Percentiles rank a stretch among this genome's conserved stretches.
Conservation (phyloP, 2,113 vertebrate genomes). For the Syngnathus floridae region DNA sequence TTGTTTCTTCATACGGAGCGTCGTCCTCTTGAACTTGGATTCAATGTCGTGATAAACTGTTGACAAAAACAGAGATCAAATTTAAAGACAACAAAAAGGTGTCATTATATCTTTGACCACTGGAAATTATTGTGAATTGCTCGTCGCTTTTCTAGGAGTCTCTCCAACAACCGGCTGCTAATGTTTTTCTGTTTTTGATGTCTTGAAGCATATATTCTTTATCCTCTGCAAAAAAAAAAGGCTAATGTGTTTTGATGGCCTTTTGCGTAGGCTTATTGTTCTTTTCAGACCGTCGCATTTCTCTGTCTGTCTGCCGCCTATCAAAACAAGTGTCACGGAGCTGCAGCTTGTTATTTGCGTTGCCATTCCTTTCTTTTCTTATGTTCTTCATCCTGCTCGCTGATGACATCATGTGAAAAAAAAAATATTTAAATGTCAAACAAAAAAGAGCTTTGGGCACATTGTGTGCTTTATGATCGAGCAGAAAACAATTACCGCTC, state of each 20-base stretch:
- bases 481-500: not conserved
- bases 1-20: conserved; percentile 87
- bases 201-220: not conserved
- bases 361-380: not conserved
- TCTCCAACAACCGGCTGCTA: too few relatives aligned
- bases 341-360: not conserved
- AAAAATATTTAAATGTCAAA: conserved; percentile 13
- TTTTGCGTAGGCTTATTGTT: not conserved
- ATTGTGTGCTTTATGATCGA: not conserved
- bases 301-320: not conserved
- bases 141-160: too few relatives aligned
- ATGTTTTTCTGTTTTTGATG: too few relatives aligned
- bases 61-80: conserved; percentile 22
- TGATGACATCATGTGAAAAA: conserved; percentile 2
- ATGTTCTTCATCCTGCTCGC: not conserved
- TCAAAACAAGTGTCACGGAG: too few relatives aligned
- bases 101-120: too few relatives aligned
- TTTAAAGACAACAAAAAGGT: not conserved
- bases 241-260: not conserved
- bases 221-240: not conserved
- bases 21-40: conserved; percentile 81
- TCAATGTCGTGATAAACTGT: conserved; percentile 89
- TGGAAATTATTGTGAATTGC: too few relatives aligned
- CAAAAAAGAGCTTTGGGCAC: conserved; percentile 1
- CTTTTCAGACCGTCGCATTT: not conserved